Evolutionary conservation across 1,140 invertebrate genomes (phyloP), one percentile per base, ranked within the genome.

Genomic region (Cyclina sinensis): DNA sequence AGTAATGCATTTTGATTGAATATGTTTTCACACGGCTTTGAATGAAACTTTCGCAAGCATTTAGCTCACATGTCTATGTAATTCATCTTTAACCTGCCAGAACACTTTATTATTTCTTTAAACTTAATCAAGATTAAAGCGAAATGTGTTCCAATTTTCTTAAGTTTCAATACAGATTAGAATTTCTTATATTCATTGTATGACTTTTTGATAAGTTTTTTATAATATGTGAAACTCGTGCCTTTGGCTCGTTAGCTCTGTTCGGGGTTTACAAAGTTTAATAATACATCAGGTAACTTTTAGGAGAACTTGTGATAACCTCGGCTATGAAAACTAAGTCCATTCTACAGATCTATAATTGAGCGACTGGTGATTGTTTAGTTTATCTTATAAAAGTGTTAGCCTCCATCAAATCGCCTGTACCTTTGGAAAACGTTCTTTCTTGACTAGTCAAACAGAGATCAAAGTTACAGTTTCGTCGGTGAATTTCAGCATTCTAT

Each of bases 61-160:
- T 14, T 21, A 62, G 24, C 57, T 18, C 57, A 27, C n/a, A 7
- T 5, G 27, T 62, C 57, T 62, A 62, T 27, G 24, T 5, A 62
- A 62, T 62, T 62, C 9, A 62, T 62, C 57, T 62, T 27, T 62
- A n/a, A 4, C 21, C 1, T 62, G n/a, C 4, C 57, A 24, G 27
- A 62, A 62, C 57, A 27, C 24, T 27, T 14, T 27, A 62, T 27
- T 27, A 62, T 27, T 62, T 27, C 57, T 62, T 43, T 62, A 62
- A 62, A 27, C 24, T 27, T 62, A 27, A 62, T 62, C 57, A n/a
- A 27, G n/a, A 62, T 62, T 7, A 62, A 62, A 62, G 57, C 27
- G 27, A 62, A 62, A 62, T 62, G 57, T 24, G n/a, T 62, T 62
- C 57, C n/a, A 62, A 62, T 27, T 27, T 57, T 57, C n/a, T 57